A percentile compares a stretch with the other conserved stretches of the same genome.
phyloP scores from a whole-genome alignment of 2,797 vertebrate species.

The Gallirallus australis region DNA sequence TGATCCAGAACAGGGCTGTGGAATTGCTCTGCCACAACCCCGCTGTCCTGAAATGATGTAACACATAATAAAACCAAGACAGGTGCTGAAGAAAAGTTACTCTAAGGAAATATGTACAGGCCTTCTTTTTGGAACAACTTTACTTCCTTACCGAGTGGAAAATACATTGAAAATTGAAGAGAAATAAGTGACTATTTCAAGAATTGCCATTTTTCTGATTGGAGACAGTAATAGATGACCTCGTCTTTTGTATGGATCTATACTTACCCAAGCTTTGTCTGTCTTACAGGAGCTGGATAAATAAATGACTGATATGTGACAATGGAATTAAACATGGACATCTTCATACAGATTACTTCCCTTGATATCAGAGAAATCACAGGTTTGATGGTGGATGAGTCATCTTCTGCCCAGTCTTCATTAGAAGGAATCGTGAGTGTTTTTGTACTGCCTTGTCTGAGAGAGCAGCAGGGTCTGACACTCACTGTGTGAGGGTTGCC shows the following conservation, averaged over 20 bases:
- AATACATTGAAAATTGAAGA: neutral
- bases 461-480: neutral
- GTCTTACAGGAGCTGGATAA: neutral
- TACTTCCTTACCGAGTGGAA: neutral
- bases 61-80: neutral
- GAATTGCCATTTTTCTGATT: neutral
- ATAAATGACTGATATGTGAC: neutral
- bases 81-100: neutral
- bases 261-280: neutral
- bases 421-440: neutral
- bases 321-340: neutral
- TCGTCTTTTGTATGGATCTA: neutral
- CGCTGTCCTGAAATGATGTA: neutral
- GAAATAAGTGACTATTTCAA: neutral
- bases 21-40: neutral
- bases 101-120: neutral
- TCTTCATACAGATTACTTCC: neutral
- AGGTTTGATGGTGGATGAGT: neutral
- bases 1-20: rapidly evolving
- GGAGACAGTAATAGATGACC: neutral
- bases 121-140: neutral
- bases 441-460: neutral
- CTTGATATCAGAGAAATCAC: neutral
- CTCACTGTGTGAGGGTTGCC: neutral
- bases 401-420: neutral